These are phyloP conservation scores for Melieria crassipennis DNA, from an alignment of 2,888 invertebrate species.

Conservation along the genomic window DNA sequence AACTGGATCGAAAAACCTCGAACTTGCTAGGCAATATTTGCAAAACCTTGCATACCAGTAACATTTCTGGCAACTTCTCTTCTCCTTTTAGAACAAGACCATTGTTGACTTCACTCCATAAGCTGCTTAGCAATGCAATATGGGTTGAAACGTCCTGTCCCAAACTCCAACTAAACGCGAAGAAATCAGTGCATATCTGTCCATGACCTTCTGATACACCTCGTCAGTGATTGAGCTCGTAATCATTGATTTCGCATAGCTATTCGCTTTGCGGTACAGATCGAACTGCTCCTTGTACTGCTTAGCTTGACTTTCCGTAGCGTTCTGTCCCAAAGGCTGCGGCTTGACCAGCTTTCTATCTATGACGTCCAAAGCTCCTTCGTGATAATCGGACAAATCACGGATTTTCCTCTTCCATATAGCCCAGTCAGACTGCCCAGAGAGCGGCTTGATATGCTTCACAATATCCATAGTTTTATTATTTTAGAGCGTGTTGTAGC, in stretches of 20 bases:
- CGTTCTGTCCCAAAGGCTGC: no score
- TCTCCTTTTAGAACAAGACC: no score
- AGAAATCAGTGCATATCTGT: constrained; percentile 53
- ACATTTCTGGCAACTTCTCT: no score
- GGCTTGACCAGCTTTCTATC: no score
- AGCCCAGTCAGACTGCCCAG: constrained; percentile 19
- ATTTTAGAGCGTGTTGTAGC: no score
- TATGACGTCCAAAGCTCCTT: no score
- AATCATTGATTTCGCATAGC: constrained; percentile 57
- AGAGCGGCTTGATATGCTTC: constrained; percentile 12
- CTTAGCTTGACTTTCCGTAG: no score
- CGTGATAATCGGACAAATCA: constrained; percentile 39
- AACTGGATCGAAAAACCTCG: no score
- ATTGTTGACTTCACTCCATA: constrained; percentile 48
- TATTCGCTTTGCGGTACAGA: constrained; percentile 54
- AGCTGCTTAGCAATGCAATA: constrained; percentile 46
- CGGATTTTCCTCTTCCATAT: constrained; percentile 30
- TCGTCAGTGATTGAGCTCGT: constrained; percentile 50
- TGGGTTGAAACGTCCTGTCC: no score
- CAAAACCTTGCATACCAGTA: no score
- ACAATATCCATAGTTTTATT: constrained; percentile 16
- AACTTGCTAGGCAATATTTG: no score
- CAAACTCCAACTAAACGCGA: constrained; percentile 50
- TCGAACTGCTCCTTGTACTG: constrained; percentile 39
- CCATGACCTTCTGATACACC: constrained; percentile 55